Conservation (phyloP, 1,140 invertebrate genomes). For the Drosophila subobscura region DNA sequence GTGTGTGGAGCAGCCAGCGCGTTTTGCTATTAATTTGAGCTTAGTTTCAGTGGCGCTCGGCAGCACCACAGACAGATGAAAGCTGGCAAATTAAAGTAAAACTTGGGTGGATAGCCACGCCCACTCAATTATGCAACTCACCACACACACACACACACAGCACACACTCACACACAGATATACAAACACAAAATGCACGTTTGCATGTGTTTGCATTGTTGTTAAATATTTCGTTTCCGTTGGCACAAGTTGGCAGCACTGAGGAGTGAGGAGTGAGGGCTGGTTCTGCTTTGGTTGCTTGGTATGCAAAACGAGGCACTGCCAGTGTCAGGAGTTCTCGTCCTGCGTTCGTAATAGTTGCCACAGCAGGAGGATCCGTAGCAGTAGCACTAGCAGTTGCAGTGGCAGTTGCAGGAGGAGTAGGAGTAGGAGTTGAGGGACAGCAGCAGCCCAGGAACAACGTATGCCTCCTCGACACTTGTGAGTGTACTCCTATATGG, state of each 20-base stretch:
- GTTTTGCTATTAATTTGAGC: conserved; percentile 57
- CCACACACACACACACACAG: conserved; percentile 13
- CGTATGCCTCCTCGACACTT: conserved; percentile 24
- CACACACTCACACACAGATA: not conserved
- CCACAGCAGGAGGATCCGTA: conserved; percentile 44
- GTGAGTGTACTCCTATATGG: not conserved
- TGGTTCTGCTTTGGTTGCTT: conserved; percentile 50
- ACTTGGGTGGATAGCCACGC: conserved; percentile 53
- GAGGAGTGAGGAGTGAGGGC: too few species aligned
- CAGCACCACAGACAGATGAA: conserved; percentile 53
- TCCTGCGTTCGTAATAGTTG: conserved; percentile 73
- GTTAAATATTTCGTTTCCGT: conserved; percentile 82
- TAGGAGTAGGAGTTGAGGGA: not conserved
- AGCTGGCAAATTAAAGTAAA: conserved; percentile 57
- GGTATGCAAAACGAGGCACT: conserved; percentile 80
- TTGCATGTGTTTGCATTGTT: conserved; percentile 67
- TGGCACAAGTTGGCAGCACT: conserved; percentile 57
- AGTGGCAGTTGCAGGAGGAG: conserved; percentile 9
- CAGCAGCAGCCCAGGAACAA: conserved; percentile 43
- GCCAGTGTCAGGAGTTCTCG: conserved; percentile 73
- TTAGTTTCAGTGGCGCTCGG: conserved; percentile 36
- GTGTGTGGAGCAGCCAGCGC: conserved; percentile 2
- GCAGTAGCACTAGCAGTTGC: conserved; percentile 25
- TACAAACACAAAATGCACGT: conserved; percentile 24
- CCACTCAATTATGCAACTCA: conserved; percentile 72